Conservation (phyloP, 2,113 vertebrate genomes). For the Lagopus leucura region DNA sequence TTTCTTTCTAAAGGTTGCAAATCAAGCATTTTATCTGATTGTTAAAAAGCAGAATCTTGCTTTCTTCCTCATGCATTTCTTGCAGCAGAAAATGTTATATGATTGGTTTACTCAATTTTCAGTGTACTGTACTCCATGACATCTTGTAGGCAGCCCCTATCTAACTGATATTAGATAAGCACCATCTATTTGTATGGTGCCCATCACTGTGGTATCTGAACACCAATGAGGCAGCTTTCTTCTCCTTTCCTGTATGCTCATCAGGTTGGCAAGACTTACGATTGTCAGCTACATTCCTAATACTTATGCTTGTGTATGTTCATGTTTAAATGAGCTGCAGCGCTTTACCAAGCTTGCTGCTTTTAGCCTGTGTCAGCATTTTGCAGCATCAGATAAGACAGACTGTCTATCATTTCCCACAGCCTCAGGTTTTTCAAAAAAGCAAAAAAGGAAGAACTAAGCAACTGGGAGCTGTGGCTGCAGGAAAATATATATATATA, state of each 20-base stretch:
- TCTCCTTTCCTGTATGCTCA: not conserved
- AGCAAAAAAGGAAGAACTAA: accelerated
- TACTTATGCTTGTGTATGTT: not conserved
- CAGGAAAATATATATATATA: not conserved
- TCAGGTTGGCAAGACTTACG: not conserved
- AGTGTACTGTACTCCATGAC: not conserved
- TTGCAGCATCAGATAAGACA: not conserved
- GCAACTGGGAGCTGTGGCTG: not conserved
- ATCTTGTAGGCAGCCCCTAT: not conserved
- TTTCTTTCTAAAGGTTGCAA: not conserved
- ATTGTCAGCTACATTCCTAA: not conserved
- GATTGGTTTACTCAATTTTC: not conserved
- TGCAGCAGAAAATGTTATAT: not conserved
- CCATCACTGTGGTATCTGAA: not conserved
- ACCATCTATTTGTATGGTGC: not conserved
- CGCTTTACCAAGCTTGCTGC: not conserved
- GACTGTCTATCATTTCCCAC: not conserved
- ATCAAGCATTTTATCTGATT: not conserved
- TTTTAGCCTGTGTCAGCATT: not conserved
- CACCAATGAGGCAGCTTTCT: slow-evolving; percentile 11
- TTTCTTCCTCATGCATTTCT: not conserved
- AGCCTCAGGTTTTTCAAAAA: not conserved
- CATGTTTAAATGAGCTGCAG: not conserved
- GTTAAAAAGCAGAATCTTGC: not conserved
- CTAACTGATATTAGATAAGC: not conserved